Conservation (phyloP, 2,113 vertebrate species). For the Vulpes lagopus region DNA sequence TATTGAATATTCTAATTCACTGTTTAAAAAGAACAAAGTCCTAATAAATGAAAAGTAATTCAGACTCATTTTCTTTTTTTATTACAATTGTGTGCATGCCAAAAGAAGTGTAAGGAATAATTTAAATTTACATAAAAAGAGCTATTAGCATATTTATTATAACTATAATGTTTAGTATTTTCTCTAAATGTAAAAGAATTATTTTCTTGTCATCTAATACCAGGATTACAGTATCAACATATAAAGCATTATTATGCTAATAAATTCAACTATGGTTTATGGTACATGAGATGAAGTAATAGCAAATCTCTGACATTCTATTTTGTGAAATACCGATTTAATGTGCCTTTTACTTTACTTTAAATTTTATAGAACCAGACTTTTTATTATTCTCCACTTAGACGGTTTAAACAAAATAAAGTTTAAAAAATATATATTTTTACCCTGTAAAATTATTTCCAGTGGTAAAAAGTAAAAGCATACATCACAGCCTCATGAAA, state of each 20-base stretch:
- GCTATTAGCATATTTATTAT: neutral
- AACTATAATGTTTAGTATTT: neutral
- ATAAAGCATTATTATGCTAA: neutral
- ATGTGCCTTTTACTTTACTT: constrained; percentile 46
- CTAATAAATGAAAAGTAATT: constrained; percentile 19
- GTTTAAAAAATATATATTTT: constrained; percentile 34
- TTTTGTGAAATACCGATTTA: constrained; percentile 42
- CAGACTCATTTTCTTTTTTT: neutral
- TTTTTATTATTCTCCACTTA: constrained; percentile 52
- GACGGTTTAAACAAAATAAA: constrained; percentile 55
- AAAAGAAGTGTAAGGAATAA: neutral
- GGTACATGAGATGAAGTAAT: neutral
- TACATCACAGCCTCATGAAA: constrained; percentile 66
- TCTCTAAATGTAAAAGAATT: constrained; percentile 13
- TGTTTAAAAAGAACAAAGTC: neutral
- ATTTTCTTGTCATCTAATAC: constrained; percentile 1
- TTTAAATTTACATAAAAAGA: constrained; percentile 37
- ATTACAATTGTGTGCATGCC: neutral
- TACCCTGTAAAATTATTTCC: neutral
- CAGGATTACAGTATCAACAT: neutral
- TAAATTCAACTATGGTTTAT: constrained; percentile 6
- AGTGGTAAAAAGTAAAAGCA: constrained; percentile 63
- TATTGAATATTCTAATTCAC: neutral
- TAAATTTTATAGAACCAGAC: neutral
- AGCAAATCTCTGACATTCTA: neutral